phyloP scores from a whole-genome alignment of 2,113 vertebrate genomes.

The Mormyrus iriodes region DNA sequence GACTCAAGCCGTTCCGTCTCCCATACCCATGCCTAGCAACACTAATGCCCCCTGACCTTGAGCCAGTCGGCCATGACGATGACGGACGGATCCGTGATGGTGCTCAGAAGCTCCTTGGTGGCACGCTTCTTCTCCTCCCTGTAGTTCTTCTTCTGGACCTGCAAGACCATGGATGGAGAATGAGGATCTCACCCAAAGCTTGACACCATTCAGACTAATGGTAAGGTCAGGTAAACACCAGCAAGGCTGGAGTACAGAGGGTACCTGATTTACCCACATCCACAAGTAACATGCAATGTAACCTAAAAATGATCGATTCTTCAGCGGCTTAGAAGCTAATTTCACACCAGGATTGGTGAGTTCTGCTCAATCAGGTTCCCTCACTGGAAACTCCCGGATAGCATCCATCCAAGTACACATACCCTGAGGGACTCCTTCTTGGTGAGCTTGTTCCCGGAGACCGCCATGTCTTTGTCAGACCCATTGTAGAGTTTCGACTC shows the following conservation, averaged over 20 bases:
- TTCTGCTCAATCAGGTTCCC: background rate
- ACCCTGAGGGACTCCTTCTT: conserved; percentile 99
- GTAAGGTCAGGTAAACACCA: background rate
- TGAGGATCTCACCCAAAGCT: background rate
- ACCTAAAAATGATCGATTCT: background rate
- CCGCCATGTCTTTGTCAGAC: conserved; percentile 85
- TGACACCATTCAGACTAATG: background rate
- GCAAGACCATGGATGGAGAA: conserved; percentile 22
- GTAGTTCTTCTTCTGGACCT: conserved; percentile 99
- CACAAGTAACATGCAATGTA: background rate
- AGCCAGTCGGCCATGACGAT: conserved; percentile 98
- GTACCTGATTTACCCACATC: background rate
- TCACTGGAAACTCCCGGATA: background rate
- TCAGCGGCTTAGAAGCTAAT: background rate
- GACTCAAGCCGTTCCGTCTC: background rate
- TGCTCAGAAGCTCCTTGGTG: conserved; percentile 93
- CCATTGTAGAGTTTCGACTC: conserved; percentile 98
- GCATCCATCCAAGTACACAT: conserved; percentile 24
- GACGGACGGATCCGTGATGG: conserved; percentile 92
- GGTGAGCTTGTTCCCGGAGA: conserved; percentile 86
- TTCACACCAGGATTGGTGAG: background rate
- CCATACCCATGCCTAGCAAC: background rate
- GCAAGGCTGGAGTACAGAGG: background rate
- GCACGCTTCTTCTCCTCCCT: conserved; percentile 97
- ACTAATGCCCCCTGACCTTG: conserved; percentile 64